A percentile compares a stretch with the other conserved stretches of the same genome.
Evolutionary conservation across 2,113 vertebrate species (phyloP).

Genomic region (Tylochromis polylepis): DNA sequence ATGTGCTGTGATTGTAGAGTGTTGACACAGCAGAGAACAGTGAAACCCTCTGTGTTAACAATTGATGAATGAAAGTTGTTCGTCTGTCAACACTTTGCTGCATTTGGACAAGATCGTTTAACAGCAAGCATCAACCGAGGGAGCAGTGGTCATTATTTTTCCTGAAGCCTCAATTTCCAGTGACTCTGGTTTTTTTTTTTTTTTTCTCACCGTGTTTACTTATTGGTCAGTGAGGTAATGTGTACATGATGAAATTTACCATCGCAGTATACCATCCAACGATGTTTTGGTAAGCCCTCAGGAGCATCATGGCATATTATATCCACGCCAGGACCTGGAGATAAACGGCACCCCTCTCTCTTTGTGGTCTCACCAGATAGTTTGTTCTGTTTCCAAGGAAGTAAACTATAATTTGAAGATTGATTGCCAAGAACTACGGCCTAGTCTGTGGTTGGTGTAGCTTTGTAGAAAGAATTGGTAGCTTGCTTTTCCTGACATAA

Average conservation of each 20-base stretch:
- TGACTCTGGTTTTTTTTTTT: background rate
- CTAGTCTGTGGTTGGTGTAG: conserved; percentile 57
- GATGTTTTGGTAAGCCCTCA: conserved; percentile 44
- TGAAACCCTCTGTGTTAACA: conserved; percentile 1
- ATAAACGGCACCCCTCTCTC: conserved; percentile 49
- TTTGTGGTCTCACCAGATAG: conserved; percentile 50
- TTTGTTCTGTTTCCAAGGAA: conserved; percentile 65
- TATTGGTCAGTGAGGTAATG: conserved; percentile 56
- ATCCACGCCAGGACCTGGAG: conserved; percentile 38
- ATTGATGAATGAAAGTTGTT: conserved; percentile 11
- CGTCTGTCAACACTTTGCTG: conserved; percentile 18
- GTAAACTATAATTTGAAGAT: conserved; percentile 67
- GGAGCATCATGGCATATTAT: conserved; percentile 26
- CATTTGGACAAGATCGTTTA: background rate
- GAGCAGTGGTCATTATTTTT: conserved; percentile 1
- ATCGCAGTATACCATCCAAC: conserved; percentile 24
- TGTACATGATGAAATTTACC: conserved; percentile 40
- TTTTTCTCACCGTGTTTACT: conserved; percentile 24
- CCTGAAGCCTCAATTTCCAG: conserved; percentile 33
- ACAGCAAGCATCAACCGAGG: background rate
- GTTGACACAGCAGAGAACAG: background rate
- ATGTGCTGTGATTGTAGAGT: conserved; percentile 6
- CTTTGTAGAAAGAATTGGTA: conserved; percentile 56
- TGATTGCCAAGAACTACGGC: conserved; percentile 63
- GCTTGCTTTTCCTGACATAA: conserved; percentile 55